Percentiles rank a stretch among this genome's conserved stretches.
These are phyloP conservation scores for Apodemus speciosus DNA, from an alignment of 2,113 vertebrate genomes.

Conservation along the genomic window DNA sequence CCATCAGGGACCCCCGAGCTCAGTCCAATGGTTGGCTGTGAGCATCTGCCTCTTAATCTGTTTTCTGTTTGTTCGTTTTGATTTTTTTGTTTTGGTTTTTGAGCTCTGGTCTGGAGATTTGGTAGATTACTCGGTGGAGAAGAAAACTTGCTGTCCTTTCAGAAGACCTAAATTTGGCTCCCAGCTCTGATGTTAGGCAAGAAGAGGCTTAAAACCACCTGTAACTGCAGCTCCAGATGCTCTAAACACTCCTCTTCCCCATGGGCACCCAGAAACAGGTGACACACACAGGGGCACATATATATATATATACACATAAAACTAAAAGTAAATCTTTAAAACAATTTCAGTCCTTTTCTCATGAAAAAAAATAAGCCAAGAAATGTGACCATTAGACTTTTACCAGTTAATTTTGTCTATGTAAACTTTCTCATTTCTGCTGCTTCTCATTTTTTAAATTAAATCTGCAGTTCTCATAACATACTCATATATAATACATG, in stretches of 20 bases:
- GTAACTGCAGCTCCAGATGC: not conserved
- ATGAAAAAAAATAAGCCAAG: constrained; percentile 21
- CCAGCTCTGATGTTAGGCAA: not conserved
- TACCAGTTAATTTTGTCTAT: not conserved
- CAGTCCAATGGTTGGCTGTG: too few species aligned
- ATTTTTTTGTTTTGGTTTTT: not conserved
- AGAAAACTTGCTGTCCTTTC: not conserved
- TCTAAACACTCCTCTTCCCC: not conserved
- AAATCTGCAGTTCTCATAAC: not conserved
- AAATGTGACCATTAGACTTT: not conserved
- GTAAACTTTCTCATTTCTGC: not conserved
- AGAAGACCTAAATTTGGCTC: not conserved
- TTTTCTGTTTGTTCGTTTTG: too few species aligned
- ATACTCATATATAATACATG: not conserved
- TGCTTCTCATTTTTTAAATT: not conserved
- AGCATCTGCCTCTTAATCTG: too few species aligned
- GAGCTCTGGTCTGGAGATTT: not conserved
- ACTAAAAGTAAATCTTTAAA: not conserved
- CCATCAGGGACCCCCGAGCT: too few species aligned
- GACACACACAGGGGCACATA: not conserved
- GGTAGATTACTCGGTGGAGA: too few species aligned
- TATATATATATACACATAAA: not conserved
- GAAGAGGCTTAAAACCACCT: not conserved
- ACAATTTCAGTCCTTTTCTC: not conserved
- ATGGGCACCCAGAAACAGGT: not conserved